These are phyloP conservation scores for Trachops cirrhosus DNA, from an alignment of 2,797 vertebrate genomes.

Conservation along the genomic window DNA sequence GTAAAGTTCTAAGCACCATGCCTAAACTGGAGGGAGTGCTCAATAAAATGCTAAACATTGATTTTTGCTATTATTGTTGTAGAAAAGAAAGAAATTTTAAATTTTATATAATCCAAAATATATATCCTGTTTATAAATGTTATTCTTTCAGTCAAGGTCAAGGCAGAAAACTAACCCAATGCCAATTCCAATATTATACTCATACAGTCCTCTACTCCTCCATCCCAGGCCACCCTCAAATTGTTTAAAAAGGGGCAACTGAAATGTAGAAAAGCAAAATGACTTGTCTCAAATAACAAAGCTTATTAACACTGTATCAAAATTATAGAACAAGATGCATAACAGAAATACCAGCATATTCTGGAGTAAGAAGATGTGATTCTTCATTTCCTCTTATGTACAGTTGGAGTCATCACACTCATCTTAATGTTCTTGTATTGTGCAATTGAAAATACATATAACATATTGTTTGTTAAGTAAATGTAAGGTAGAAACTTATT, in stretches of 20 bases:
- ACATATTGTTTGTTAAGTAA: not conserved
- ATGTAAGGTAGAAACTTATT: not conserved
- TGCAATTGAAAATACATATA: not conserved
- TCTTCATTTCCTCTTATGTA: not conserved
- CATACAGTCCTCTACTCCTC: not conserved
- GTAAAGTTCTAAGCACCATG: not conserved
- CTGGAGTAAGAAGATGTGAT: not conserved
- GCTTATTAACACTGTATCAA: not conserved
- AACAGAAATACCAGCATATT: not conserved
- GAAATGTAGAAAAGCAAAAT: not conserved
- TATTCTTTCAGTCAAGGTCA: not conserved
- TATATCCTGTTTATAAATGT: not conserved
- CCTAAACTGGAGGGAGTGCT: not conserved
- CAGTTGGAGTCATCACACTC: not conserved
- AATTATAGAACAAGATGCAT: not conserved
- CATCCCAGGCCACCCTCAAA: not conserved
- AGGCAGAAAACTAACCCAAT: not conserved
- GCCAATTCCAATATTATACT: not conserved
- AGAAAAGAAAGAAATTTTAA: not conserved
- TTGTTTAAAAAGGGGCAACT: not conserved
- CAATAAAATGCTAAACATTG: not conserved
- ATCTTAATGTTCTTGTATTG: not conserved
- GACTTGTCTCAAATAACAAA: not conserved
- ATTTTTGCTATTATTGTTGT: not conserved
- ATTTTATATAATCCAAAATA: not conserved